Conservation (phyloP, 1,140 invertebrate genomes). For the Acromyrmex charruanus region DNA sequence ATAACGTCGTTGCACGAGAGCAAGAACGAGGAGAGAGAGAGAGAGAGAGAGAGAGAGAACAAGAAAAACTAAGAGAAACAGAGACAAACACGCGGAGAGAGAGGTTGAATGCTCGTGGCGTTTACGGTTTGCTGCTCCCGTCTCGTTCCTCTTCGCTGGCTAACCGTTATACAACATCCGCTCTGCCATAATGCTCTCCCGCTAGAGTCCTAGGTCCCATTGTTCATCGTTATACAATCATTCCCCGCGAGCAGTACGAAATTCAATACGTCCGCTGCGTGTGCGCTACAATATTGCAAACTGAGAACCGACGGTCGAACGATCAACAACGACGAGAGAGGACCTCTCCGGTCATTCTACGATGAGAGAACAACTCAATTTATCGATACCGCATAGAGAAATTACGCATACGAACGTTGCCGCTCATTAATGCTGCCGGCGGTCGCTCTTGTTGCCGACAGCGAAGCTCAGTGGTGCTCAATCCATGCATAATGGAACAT, state of each 20-base stretch:
- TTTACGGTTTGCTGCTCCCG: conserved; percentile 81
- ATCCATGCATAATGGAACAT: background rate
- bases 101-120: conserved; percentile 73
- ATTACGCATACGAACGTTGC: conserved; percentile 35
- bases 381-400: conserved; percentile 62
- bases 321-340: conserved; percentile 23
- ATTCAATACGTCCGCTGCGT: conserved; percentile 72
- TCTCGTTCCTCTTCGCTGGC: conserved; percentile 83
- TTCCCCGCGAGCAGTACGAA: conserved; percentile 77
- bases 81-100: conserved; percentile 41
- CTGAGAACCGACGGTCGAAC: conserved; percentile 14
- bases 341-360: conserved; percentile 25
- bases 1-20: conserved; percentile 35
- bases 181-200: conserved; percentile 80
- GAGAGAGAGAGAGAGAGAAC: conserved; percentile 36
- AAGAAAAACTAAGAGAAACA: conserved; percentile 29
- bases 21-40: background rate
- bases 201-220: conserved; percentile 79
- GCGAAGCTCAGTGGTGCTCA: conserved; percentile 34
- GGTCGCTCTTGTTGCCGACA: conserved; percentile 26
- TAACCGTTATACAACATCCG: conserved; percentile 85
- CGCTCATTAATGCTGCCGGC: conserved; percentile 42
- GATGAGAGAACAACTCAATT: conserved; percentile 64
- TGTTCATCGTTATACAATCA: conserved; percentile 84
- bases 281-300: conserved; percentile 55